Evolutionary conservation across 2,888 invertebrate genomes (phyloP).

Genomic region (Apantesis nais): DNA sequence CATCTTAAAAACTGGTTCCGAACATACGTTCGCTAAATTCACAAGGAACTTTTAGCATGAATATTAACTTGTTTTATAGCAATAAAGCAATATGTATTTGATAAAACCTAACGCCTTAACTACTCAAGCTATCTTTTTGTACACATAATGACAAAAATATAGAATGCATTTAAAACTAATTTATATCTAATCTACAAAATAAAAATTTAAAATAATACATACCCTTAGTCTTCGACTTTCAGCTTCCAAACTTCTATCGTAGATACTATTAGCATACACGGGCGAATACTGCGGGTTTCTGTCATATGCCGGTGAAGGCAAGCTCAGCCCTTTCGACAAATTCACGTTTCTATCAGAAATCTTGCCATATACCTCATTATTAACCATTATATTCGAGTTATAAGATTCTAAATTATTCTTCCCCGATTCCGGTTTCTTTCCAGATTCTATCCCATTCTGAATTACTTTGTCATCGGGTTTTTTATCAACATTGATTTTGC

Average conservation of each 20-base stretch:
- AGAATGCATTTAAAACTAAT: background rate
- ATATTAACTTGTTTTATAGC: background rate
- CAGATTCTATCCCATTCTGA: slow-evolving; percentile 20
- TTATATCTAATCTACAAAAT: background rate
- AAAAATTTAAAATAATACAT: slow-evolving; percentile 35
- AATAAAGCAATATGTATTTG: too few relatives aligned
- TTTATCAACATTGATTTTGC: slow-evolving; percentile 69
- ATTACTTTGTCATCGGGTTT: slow-evolving; percentile 41
- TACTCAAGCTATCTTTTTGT: background rate
- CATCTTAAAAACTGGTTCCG: background rate
- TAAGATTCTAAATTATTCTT: slow-evolving; percentile 48
- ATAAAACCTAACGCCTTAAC: too few relatives aligned
- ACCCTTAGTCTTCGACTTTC: slow-evolving; percentile 75
- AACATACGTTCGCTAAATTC: background rate
- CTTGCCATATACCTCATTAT: slow-evolving; percentile 39
- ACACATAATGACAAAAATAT: background rate
- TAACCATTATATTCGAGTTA: slow-evolving; percentile 43
- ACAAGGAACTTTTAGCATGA: background rate
- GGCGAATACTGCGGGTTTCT: slow-evolving; percentile 76
- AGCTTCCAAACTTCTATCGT: slow-evolving; percentile 77
- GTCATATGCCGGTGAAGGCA: slow-evolving; percentile 65
- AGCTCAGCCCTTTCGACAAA: slow-evolving; percentile 33
- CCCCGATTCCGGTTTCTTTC: slow-evolving; percentile 32
- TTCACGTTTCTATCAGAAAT: slow-evolving; percentile 39
- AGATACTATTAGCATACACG: slow-evolving; percentile 67